Base-by-base conservation (phyloP, 1,140 invertebrate species). In the Temnothorax curvispinosus region DNA sequence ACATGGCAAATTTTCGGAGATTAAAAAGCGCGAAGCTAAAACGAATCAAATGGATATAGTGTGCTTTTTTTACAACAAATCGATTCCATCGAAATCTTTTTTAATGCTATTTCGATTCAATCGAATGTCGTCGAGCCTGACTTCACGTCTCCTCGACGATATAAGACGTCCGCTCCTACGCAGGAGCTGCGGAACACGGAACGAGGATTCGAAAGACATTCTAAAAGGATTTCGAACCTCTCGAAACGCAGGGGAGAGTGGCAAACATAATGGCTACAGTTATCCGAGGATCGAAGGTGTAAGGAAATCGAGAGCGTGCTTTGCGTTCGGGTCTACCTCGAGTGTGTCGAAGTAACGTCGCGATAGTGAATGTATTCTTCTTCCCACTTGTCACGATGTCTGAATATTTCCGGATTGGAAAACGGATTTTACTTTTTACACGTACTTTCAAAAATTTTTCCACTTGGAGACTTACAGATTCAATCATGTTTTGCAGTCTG, bases 281-380 rank as follows among this genome's bases (percentile, higher is more conserved):
- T 81, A 81, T 71, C 65, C 47, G 9, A 6, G 35, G 65, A 58
- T 81, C 65, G 64, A 71, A 81, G 52, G 9, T 27, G 38, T 71
- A 56, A 71, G 65, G 50, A 81, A 71, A 71, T 81, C 65, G 77
- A 54, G 62, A 81, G 62, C n/a, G 35, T 81, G 64, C 47, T 71
- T 56, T 38, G 76, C 60, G 60, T 65, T 78, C 44, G 41, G 54
- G n/a, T 76, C 54, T 58, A 58, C 7, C 27, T 67, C 32, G 32
- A 67, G 44, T 32, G 41, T 50, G 32, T 67, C 18, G 58, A 64
- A 32, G 38, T 60, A 76, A 60, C 13, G 7, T 41, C 38, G 8
- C 56, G 56, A 58, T 44, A 52, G n/a, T 44, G 27, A 44, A 67
- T 38, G 21, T 44, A 67, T 47, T 50, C 44, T 65, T 65, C 41